Evolutionary conservation across 2,113 vertebrate genomes (phyloP), one percentile per base, ranked within the genome.

Genomic region (Cavia aperea): DNA sequence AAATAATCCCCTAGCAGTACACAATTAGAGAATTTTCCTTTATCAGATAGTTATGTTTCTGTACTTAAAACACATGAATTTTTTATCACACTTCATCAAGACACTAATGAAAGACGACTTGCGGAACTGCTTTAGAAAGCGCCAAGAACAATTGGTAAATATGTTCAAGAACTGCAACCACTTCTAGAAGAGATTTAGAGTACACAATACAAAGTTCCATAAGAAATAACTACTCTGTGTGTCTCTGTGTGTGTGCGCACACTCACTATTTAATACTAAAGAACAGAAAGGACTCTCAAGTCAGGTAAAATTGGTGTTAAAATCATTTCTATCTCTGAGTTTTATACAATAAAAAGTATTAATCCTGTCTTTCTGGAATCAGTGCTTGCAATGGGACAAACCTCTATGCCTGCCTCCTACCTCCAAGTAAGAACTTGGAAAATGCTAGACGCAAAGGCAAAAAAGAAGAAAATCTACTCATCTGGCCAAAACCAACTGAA

Each of bases 381-480:
- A 77, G 46, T 77, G 26, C 7, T 77, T 77, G 13, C 26, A 86
- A 43, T 56, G 54, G 65, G 75, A 68, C 12, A 49, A 36, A 72
- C 24, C 60, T 82, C 18, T 46, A 33, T 68, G 31, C 73, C 6
- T 51, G 63, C 51, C 79, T 86, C 68, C 39, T 60, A 24, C 26
- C 79, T 58, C 23, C 33, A 73, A 91, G 58, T 85, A 66, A 93
- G 90, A 89, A 87, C 14, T 77, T 51, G 54, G 91, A 26, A 92
- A 75, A 23, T 75, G 63, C 81, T 7, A 58, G 16, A 56, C 78
- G 49, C 31, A 54, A 89, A 63, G 51, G 11, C 89, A 7, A 49
- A 63, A 58, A 77, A 16, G 14, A 33, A 9, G 58, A 81, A 85
- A 26, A 82, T 19, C 12, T 31, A 68, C 23, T 62, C 24, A 79